Evolutionary conservation across 2,888 invertebrate species (phyloP).

Genomic region (Timema cristinae): DNA sequence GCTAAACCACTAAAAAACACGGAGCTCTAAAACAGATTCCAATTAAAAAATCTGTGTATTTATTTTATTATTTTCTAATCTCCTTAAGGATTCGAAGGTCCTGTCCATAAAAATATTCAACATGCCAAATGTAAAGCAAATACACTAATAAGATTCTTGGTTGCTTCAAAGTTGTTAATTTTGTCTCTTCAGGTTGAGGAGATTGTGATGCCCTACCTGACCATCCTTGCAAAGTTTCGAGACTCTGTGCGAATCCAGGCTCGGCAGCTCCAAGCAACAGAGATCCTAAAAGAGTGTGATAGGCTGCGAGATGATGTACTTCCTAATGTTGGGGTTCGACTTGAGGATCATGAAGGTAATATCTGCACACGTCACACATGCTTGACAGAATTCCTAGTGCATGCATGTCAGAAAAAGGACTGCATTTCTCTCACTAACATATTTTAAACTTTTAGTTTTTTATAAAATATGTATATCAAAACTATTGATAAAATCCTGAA

Average conservation of each 20-base stretch:
- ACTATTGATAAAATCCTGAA: background rate
- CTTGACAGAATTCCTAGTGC: too few species aligned
- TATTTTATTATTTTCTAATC: slow-evolving; percentile 19
- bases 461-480: too few species aligned
- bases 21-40: too few species aligned
- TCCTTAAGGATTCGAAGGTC: slow-evolving; percentile 8
- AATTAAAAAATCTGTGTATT: background rate
- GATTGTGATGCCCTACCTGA: slow-evolving; percentile 82
- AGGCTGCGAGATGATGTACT: slow-evolving; percentile 77
- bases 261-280: slow-evolving; percentile 56
- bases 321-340: slow-evolving; percentile 86
- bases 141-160: background rate
- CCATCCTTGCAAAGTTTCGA: slow-evolving; percentile 80
- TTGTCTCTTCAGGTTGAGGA: slow-evolving; percentile 59
- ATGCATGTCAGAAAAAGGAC: too few species aligned
- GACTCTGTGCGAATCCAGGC: slow-evolving; percentile 70
- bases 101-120: slow-evolving; percentile 5
- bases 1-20: too few species aligned
- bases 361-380: too few species aligned
- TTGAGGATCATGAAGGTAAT: slow-evolving; percentile 83
- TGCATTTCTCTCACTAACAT: too few species aligned
- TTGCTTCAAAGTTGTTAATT: background rate
- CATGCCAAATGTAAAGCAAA: background rate
- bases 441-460: too few species aligned
- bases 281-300: slow-evolving; percentile 84